Evolutionary conservation across 1,140 invertebrate genomes (phyloP), one percentile per base, ranked within the genome.

Genomic region (Laupala kohalensis): DNA sequence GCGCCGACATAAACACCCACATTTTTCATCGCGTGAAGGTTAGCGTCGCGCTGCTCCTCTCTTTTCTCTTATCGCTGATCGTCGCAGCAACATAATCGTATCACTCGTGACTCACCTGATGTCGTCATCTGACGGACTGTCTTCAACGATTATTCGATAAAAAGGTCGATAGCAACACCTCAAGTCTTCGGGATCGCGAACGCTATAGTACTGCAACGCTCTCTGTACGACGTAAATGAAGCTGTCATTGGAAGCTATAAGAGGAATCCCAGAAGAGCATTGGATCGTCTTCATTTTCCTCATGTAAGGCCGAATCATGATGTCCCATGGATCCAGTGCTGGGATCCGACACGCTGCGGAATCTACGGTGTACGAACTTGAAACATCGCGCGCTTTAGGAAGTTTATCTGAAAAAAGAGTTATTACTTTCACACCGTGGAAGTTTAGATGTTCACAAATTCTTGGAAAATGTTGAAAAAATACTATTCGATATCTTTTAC

Each of bases 271-370:
- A 30, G 79, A 84, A 69, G 79, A 76, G 76, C 78, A 87, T 64
- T 74, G 76, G 63, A 83, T 78, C 26, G 76, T 80, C 70, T 24
- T 28, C 64, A 25, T 28, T 23, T 72, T 24, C 6, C 26, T 15
- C 13, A 72, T 67, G 71, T 67, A 86, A 62, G 79, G 77, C 26
- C 79, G 80, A 25, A 88, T 82, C 19, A 80, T 82, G 65, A 79
- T 78, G 78, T 94, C 90, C 67, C 87, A 87, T 0, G 91, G 87
- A 74, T 90, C 86, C 69, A 95, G 83, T 12, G 87, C 86, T 1
- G 92, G 91, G 74, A 95, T 92, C 5, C 87, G 86, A 78, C 94
- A 96, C 25, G 91, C 89, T 9, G 84, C 80, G 2, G 89, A 92
- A 74, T 89, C 84, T n/a, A 94, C 86, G 0, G 87, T 64, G 74